phyloP scores from a whole-genome alignment of 2,888 invertebrate species.

The Aromia moschata region DNA sequence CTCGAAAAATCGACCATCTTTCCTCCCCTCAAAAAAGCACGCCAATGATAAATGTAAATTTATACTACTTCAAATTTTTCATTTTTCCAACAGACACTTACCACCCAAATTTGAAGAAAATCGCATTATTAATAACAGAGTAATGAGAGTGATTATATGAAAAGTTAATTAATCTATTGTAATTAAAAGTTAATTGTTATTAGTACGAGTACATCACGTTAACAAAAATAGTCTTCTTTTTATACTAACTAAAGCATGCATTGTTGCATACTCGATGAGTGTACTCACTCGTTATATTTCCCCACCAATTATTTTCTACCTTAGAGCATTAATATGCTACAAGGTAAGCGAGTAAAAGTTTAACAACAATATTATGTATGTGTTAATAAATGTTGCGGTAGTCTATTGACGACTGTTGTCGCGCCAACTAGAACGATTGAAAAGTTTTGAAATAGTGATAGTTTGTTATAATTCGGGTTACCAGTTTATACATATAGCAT shows the following conservation, averaged over 20 bases:
- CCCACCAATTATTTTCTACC: constrained; percentile 10
- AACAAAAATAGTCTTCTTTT: not conserved
- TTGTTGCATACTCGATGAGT: constrained; percentile 1
- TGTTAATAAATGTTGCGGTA: constrained; percentile 1
- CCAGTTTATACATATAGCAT: constrained; percentile 4
- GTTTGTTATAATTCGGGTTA: constrained; percentile 9
- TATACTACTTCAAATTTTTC: too few relatives aligned
- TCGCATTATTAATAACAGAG: too few relatives aligned
- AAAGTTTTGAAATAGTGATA: constrained; percentile 12
- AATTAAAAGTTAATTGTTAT: too few relatives aligned
- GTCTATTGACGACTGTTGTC: not conserved
- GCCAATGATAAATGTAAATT: too few relatives aligned
- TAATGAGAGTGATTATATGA: too few relatives aligned
- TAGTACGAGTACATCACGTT: too few relatives aligned
- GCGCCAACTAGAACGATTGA: not conserved
- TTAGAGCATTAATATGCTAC: constrained; percentile 14
- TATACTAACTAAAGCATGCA: not conserved
- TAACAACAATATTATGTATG: constrained; percentile 22
- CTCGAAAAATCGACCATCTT: too few relatives aligned
- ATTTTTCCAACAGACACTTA: too few relatives aligned
- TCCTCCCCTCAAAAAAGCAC: too few relatives aligned
- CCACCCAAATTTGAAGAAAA: too few relatives aligned
- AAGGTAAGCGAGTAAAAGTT: constrained; percentile 22
- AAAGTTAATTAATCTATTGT: too few relatives aligned
- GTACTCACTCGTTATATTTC: not conserved